phyloP scores from a whole-genome alignment of 2,888 invertebrate species.

The Bombylius major region DNA sequence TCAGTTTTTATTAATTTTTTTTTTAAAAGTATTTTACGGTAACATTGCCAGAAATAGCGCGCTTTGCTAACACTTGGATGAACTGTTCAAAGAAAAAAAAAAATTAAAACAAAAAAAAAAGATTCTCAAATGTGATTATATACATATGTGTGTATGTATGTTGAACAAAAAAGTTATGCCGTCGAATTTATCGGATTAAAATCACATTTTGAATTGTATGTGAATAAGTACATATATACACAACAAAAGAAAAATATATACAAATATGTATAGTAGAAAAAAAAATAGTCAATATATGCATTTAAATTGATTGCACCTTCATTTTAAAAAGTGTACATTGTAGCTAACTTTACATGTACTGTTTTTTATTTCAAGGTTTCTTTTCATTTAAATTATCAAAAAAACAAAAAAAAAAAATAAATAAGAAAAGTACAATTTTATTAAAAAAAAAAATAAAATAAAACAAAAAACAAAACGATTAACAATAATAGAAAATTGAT shows the following conservation, averaged over 20 bases:
- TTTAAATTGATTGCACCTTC: constrained; percentile 9
- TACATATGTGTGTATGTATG: neutral
- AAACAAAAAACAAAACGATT: too few relatives aligned
- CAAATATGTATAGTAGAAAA: neutral
- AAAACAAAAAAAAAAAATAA: too few relatives aligned
- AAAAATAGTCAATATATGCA: neutral
- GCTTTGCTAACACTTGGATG: neutral
- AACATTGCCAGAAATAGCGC: neutral
- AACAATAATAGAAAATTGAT: too few relatives aligned
- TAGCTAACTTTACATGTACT: too few relatives aligned
- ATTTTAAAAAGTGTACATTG: too few relatives aligned
- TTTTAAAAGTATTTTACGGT: too few relatives aligned
- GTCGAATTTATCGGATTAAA: neutral
- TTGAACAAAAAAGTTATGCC: neutral
- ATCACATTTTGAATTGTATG: neutral
- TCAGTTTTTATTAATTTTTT: too few relatives aligned
- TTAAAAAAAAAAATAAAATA: too few relatives aligned
- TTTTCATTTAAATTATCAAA: too few relatives aligned
- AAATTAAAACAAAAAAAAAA: neutral
- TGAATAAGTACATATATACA: too few relatives aligned
- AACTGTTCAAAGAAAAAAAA: neutral
- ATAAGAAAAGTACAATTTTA: too few relatives aligned
- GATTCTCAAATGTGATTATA: neutral
- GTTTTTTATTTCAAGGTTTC: too few relatives aligned
- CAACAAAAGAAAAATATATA: neutral